Conservation (phyloP, 2,113 vertebrate species). For the Puntigrus tetrazona region DNA sequence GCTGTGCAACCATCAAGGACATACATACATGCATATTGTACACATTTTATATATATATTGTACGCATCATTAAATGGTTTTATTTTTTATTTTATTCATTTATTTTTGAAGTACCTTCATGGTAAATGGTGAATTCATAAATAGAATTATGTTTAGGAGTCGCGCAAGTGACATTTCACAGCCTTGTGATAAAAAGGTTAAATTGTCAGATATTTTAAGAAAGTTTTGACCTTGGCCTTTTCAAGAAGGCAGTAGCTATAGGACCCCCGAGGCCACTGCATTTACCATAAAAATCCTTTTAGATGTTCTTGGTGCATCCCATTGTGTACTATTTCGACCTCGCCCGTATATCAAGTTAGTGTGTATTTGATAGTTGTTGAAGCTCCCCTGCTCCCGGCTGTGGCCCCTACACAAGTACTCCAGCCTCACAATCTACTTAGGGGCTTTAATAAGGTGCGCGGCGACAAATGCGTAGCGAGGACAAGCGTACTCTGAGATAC, state of each 20-base stretch:
- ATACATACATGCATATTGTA: neutral
- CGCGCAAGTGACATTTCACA: neutral
- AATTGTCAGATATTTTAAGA: neutral
- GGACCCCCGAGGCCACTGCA: neutral
- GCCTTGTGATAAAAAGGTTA: neutral
- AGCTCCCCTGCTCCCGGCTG: constrained; percentile 31
- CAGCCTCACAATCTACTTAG: constrained; percentile 75
- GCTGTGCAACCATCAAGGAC: neutral
- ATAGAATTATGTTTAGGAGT: neutral
- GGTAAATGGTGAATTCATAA: neutral
- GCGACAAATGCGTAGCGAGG: constrained; percentile 25
- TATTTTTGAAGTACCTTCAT: no score
- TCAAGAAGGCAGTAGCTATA: neutral
- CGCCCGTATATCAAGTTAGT: neutral
- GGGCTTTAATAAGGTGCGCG: constrained; percentile 78
- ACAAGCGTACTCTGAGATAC: constrained; percentile 75
- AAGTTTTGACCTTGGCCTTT: neutral
- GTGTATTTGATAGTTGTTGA: constrained; percentile 9
- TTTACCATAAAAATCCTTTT: neutral
- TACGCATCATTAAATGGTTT: no score
- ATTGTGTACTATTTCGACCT: neutral
- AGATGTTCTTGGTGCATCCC: neutral
- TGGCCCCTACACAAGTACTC: constrained; percentile 45
- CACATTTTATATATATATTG: no score
- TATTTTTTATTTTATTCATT: no score